Evolutionary conservation across 2,113 vertebrate species (phyloP), one percentile per base, ranked within the genome.

Genomic region (Labrus mixtus): DNA sequence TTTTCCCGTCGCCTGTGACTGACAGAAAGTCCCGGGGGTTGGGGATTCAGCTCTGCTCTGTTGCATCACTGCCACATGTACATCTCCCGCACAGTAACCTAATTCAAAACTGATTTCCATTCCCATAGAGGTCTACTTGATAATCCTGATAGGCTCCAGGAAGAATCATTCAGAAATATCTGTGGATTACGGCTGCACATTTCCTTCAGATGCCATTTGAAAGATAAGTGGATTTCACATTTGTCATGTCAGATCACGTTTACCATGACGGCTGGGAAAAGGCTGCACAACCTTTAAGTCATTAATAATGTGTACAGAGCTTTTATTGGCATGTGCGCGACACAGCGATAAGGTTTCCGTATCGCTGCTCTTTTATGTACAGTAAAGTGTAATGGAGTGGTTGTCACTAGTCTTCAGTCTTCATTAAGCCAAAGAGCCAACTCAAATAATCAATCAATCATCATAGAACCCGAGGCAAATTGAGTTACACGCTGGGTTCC

Each of bases 31-130:
- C 63, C 16, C 6, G 11, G 43, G 65, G 77, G 37, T 48, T 10
- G 37, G 36, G 36, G 78, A 72, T 60, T 46, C 67, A 45, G 60
- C 57, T 79, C 51, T 69, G 41, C 69, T 61, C 71, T 8, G 17
- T 57, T 78, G 78, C 79, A 81, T 78, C 67, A 78, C 48, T 74
- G 62, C 73, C 57, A 55, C 12, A 36, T n/a, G 51, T 50, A 76
- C 77, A 53, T 78, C 60, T 66, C 55, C 25, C 0, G 8, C 68
- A 81, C 70, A 62, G 54, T 62, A 55, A 65, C 65, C 60, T 73
- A 68, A 84, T 78, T 81, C 73, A 77, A 77, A 69, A 61, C 59
- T 33, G 71, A 83, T 87, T 82, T 85, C 64, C 67, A 85, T 74
- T 78, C 45, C 76, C 45, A 62, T 5, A 29, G 63, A 81, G 76